Evolutionary conservation across 2,797 vertebrate genomes (phyloP).

Genomic region (Sebastes iracundus): DNA sequence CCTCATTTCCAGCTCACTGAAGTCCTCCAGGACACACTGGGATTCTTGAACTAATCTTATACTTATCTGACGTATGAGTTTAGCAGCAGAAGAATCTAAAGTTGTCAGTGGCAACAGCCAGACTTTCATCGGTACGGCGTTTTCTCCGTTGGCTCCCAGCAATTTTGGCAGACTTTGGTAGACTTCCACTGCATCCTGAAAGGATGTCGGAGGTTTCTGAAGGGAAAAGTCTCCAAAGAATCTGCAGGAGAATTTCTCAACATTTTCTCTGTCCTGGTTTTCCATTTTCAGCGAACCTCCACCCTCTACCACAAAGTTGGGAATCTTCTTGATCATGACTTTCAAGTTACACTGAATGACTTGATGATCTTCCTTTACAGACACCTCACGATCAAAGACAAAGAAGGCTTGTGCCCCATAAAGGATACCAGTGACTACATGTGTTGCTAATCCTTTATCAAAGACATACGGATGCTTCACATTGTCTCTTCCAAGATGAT

Average conservation of each 20-base stretch:
- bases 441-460: slow-evolving; percentile 60
- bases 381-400: slow-evolving; percentile 67
- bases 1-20: slow-evolving; percentile 28
- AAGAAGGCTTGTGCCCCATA: slow-evolving; percentile 75
- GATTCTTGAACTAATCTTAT: slow-evolving; percentile 25
- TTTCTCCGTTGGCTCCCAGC: slow-evolving; percentile 46
- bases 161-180: slow-evolving; percentile 59
- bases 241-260: slow-evolving; percentile 63
- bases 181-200: slow-evolving; percentile 51
- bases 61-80: slow-evolving; percentile 66
- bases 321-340: slow-evolving; percentile 32
- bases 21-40: slow-evolving; percentile 54
- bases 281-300: slow-evolving; percentile 21
- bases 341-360: slow-evolving; percentile 50
- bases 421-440: slow-evolving; percentile 67
- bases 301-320: rapidly evolving
- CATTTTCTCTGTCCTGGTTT: slow-evolving; percentile 12
- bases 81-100: slow-evolving; percentile 51
- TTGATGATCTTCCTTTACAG: slow-evolving; percentile 44
- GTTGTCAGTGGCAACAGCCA: slow-evolving; percentile 68
- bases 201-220: slow-evolving; percentile 3
- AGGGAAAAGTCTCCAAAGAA: slow-evolving; percentile 68
- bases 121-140: slow-evolving; percentile 55
- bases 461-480: slow-evolving; percentile 28
- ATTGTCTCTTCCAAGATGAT: background rate